Evolutionary conservation across 2,113 vertebrate species (phyloP).

Genomic region (Prinia subflava): DNA sequence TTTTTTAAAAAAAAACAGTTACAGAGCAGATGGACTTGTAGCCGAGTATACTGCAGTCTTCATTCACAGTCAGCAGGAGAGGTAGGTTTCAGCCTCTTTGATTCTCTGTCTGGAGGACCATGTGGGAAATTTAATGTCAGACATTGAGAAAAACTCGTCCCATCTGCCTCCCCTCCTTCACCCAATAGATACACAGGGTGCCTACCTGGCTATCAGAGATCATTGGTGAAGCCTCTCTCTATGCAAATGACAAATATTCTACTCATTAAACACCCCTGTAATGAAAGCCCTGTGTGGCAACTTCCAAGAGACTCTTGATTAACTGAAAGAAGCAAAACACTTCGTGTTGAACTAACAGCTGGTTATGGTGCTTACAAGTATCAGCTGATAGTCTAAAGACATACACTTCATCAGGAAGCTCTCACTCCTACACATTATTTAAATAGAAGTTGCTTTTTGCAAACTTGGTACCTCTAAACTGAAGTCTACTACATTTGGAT

Average conservation of each 20-base stretch:
- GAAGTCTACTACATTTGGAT: neutral
- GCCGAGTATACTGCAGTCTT: neutral
- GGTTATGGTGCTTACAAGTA: neutral
- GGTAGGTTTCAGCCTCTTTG: neutral
- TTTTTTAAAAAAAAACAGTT: neutral
- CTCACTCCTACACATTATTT: neutral
- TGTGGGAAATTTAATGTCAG: neutral
- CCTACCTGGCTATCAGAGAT: neutral
- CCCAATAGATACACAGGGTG: neutral
- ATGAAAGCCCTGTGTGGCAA: neutral
- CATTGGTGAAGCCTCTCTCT: neutral
- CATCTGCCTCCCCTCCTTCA: neutral
- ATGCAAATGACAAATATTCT: neutral
- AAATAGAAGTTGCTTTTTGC: neutral
- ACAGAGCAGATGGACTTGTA: neutral
- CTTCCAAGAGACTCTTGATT: neutral
- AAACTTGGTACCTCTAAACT: neutral
- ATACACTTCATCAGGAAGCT: neutral
- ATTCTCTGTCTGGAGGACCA: neutral
- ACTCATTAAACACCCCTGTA: neutral
- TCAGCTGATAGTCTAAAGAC: neutral
- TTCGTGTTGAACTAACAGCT: slow-evolving; percentile 15
- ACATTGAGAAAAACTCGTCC: neutral
- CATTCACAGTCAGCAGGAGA: neutral
- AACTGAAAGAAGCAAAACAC: neutral